phyloP scores from a whole-genome alignment of 92 coral and sea anemone species.

The Bergia puertoricense region DNA sequence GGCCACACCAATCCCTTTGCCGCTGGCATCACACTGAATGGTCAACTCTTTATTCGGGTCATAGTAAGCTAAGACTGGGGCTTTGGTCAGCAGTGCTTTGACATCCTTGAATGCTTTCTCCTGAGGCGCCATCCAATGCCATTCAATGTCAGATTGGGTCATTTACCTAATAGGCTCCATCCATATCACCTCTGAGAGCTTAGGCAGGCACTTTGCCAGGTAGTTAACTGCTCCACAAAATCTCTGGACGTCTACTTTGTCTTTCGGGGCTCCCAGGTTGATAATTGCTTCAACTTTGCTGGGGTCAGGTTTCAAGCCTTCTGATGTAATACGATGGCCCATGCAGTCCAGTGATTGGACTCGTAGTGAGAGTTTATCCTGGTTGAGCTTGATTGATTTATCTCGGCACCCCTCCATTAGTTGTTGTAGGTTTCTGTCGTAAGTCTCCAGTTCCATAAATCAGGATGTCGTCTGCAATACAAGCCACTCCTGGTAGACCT shows the following conservation, averaged over 20 bases:
- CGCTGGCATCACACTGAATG: conserved; percentile 64
- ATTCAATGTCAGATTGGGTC: conserved; percentile 28
- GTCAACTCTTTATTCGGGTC: conserved; percentile 38
- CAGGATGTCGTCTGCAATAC: conserved; percentile 39
- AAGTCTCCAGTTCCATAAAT: conserved; percentile 45
- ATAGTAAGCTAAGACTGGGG: conserved; percentile 56
- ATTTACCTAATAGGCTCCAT: conserved; percentile 33
- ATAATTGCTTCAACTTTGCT: conserved; percentile 9
- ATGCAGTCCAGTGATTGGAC: conserved; percentile 28
- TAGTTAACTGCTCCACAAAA: conserved; percentile 18
- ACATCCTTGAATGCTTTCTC: conserved; percentile 49
- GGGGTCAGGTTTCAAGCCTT: conserved; percentile 36
- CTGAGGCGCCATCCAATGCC: conserved; percentile 50
- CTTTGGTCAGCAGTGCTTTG: conserved; percentile 48
- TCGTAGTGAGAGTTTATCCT: background rate
- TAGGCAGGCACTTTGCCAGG: conserved; percentile 15
- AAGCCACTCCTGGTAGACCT: conserved; percentile 38
- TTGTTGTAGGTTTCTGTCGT: conserved; percentile 12
- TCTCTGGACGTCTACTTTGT: conserved; percentile 6
- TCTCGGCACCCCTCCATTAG: conserved; percentile 41
- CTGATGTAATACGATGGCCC: conserved; percentile 31
- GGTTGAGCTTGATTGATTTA: conserved; percentile 22
- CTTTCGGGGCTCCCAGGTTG: conserved; percentile 10
- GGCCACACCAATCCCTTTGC: conserved; percentile 37
- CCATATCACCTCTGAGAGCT: background rate